These are phyloP conservation scores for Meloidogyne floridensis DNA, from an alignment of 1,140 invertebrate species.

Conservation along the genomic window DNA sequence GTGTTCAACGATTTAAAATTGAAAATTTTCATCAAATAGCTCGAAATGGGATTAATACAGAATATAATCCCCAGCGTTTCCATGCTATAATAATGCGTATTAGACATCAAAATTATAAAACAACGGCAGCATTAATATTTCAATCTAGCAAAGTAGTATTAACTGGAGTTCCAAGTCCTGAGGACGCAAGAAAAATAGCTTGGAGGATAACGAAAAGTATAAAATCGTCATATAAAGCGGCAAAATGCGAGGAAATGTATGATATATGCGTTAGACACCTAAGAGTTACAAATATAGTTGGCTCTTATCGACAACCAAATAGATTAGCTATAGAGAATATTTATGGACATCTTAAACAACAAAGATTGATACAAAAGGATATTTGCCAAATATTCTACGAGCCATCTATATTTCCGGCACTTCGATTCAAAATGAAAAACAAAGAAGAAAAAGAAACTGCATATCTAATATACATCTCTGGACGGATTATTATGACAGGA, in stretches of 20 bases:
- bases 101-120: background rate
- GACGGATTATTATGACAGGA: constrained; percentile 7
- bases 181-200: background rate
- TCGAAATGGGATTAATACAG: background rate
- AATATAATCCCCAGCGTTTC: background rate
- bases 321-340: background rate
- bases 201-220: background rate
- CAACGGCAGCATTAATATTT: background rate
- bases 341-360: too few relatives aligned
- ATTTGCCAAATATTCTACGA: background rate
- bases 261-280: background rate
- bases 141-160: background rate
- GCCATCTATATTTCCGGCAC: constrained; percentile 8
- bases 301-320: background rate
- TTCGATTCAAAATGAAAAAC: background rate
- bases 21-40: background rate
- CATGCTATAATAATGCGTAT: constrained; percentile 21
- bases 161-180: background rate
- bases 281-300: constrained; percentile 1
- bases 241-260: too few relatives aligned
- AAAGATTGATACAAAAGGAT: too few relatives aligned
- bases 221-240: background rate
- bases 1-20: background rate
- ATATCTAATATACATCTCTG: background rate
- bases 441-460: background rate